Evolutionary conservation across 2,888 invertebrate species (phyloP).

Genomic region (Anarsia innoxiella): DNA sequence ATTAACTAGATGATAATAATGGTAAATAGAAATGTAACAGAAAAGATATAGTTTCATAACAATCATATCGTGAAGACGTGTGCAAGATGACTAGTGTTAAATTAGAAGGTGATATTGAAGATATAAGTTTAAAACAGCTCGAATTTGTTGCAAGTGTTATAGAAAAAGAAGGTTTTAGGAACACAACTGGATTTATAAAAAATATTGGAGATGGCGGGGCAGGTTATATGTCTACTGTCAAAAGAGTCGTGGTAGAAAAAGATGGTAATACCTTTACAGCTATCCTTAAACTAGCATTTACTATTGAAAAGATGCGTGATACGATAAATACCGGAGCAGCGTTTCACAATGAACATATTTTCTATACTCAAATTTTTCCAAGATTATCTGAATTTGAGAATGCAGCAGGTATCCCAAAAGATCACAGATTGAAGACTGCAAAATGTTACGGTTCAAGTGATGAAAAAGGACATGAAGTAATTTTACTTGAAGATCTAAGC

Average conservation of each 20-base stretch:
- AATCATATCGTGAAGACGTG: too few species aligned
- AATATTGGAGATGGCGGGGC: too few species aligned
- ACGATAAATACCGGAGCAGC: slow-evolving; percentile 15
- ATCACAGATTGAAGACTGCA: slow-evolving; percentile 28
- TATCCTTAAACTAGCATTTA: slow-evolving; percentile 32
- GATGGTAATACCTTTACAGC: slow-evolving; percentile 25
- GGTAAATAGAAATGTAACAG: too few species aligned
- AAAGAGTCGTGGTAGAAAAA: slow-evolving; percentile 27
- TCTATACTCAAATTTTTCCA: slow-evolving; percentile 32
- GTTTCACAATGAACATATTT: slow-evolving; percentile 30
- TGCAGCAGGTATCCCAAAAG: slow-evolving; percentile 22
- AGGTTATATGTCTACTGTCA: slow-evolving; percentile 25
- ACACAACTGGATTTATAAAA: too few species aligned
- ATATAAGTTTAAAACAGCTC: slow-evolving; percentile 26
- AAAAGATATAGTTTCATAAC: too few species aligned
- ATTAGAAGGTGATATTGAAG: slow-evolving; percentile 29
- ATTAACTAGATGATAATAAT: too few species aligned
- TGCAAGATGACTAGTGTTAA: too few species aligned
- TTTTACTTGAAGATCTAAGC: slow-evolving; percentile 36
- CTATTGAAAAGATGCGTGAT: slow-evolving; percentile 17
- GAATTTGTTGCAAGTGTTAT: slow-evolving; percentile 30
- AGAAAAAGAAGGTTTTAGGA: slow-evolving; percentile 26
- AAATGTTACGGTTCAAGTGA: slow-evolving; percentile 31
- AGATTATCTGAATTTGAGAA: slow-evolving; percentile 28
- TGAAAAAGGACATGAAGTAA: slow-evolving; percentile 30